Conservation (phyloP, 1,140 invertebrate genomes). For the Diorhabda carinulata region DNA sequence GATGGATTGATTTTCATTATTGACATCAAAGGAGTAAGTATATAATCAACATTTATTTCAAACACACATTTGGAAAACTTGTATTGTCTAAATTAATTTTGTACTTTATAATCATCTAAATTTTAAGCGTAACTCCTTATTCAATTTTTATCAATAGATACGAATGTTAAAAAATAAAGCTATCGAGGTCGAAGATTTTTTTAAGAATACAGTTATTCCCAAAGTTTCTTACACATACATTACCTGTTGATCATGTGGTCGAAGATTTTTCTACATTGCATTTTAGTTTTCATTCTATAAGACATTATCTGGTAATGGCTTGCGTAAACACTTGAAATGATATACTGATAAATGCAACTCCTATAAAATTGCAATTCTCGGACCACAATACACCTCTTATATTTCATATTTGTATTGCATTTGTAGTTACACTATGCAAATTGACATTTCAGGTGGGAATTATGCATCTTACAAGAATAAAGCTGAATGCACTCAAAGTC, state of each 20-base stretch:
- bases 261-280: not conserved
- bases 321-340: not conserved
- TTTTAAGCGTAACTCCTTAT: too few relatives aligned
- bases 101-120: too few relatives aligned
- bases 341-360: not conserved
- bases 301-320: not conserved
- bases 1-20: constrained; percentile 57
- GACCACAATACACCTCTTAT: not conserved
- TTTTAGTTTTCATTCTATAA: not conserved
- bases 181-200: too few relatives aligned
- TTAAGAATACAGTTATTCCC: too few relatives aligned
- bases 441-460: constrained; percentile 42
- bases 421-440: not conserved
- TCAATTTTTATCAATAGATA: too few relatives aligned
- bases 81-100: too few relatives aligned
- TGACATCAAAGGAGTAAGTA: constrained; percentile 55
- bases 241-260: not conserved
- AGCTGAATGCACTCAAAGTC: constrained; percentile 46
- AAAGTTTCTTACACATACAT: too few relatives aligned
- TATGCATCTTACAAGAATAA: constrained; percentile 56
- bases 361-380: constrained; percentile 3
- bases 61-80: too few relatives aligned
- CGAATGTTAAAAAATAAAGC: too few relatives aligned
- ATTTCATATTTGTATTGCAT: not conserved
- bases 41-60: not conserved